Evolutionary conservation across 2,797 vertebrate genomes (phyloP).

Genomic region (Amniataba percoides): DNA sequence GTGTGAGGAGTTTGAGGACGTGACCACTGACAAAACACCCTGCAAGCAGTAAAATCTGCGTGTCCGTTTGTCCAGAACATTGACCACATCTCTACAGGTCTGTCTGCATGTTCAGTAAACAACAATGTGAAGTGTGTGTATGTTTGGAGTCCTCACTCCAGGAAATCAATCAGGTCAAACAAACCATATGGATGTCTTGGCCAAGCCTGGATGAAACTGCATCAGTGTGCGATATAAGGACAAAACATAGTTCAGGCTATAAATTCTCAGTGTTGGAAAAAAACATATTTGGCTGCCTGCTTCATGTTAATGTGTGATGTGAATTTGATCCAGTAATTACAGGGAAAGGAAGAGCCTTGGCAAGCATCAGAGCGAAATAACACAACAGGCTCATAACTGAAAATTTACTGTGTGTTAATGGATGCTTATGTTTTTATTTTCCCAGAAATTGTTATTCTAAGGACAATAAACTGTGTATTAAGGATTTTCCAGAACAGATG

Average conservation of each 20-base stretch:
- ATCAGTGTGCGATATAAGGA: slow-evolving; percentile 49
- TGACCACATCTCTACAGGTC: slow-evolving; percentile 25
- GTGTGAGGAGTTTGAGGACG: slow-evolving; percentile 44
- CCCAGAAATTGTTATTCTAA: slow-evolving; percentile 67
- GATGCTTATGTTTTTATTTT: slow-evolving; percentile 71
- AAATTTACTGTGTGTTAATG: slow-evolving; percentile 77
- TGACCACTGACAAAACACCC: slow-evolving; percentile 48
- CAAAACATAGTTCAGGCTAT: slow-evolving; percentile 57
- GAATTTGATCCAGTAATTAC: slow-evolving; percentile 75
- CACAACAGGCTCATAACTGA: slow-evolving; percentile 69
- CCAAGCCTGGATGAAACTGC: slow-evolving; percentile 26
- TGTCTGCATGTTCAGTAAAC: neutral
- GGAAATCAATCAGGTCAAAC: slow-evolving; percentile 53
- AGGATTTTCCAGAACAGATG: slow-evolving; percentile 44
- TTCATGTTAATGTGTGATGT: slow-evolving; percentile 74
- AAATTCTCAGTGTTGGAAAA: slow-evolving; percentile 45
- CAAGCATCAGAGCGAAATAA: slow-evolving; percentile 59
- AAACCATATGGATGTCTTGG: slow-evolving; percentile 54
- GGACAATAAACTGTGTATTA: slow-evolving; percentile 59
- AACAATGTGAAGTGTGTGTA: slow-evolving; percentile 12
- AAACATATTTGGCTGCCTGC: slow-evolving; percentile 57
- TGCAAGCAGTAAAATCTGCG: slow-evolving; percentile 22
- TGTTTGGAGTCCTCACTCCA: slow-evolving; percentile 32
- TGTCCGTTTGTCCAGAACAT: neutral
- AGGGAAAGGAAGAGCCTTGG: slow-evolving; percentile 64